A percentile compares a stretch with the other conserved stretches of the same genome.
Evolutionary conservation across 2,888 invertebrate species (phyloP).

Genomic region (Latrodectus elegans): DNA sequence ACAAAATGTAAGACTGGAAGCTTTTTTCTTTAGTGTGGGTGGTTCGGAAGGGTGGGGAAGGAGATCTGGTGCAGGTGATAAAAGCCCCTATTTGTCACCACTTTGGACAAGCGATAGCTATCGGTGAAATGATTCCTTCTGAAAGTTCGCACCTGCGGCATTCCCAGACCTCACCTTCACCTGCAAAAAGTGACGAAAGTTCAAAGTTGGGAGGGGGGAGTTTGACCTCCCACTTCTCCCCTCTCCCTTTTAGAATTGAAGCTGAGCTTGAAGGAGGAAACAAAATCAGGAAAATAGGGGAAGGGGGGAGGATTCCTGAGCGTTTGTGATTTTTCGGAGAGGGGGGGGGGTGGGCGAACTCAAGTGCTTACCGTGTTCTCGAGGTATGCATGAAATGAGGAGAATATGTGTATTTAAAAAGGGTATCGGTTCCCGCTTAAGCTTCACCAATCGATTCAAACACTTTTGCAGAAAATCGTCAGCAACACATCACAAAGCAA

Average conservation of each 20-base stretch:
- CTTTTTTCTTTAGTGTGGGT: background rate
- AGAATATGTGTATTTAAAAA: no score
- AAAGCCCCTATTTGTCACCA: constrained; percentile 57
- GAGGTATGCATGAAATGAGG: no score
- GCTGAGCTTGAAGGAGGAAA: no score
- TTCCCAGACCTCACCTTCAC: constrained; percentile 39
- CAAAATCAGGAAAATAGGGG: background rate
- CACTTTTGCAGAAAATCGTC: no score
- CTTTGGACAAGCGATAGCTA: constrained; percentile 43
- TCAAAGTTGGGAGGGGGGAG: no score
- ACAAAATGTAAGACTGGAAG: no score
- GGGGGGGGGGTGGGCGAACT: no score
- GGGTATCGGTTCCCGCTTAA: no score
- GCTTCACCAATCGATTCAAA: no score
- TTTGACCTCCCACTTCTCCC: background rate
- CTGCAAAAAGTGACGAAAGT: constrained; percentile 28
- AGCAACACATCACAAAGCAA: no score
- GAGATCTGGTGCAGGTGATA: constrained; percentile 18
- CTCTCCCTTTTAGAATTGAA: background rate
- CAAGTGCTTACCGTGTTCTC: no score
- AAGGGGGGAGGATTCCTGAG: background rate
- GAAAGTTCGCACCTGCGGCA: constrained; percentile 45
- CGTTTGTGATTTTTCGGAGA: background rate
- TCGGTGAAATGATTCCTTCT: constrained; percentile 32
- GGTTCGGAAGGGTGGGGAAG: background rate